Base-by-base conservation (phyloP, 2,113 vertebrate species). In the Sinocyclocheilus anshuiensis region DNA sequence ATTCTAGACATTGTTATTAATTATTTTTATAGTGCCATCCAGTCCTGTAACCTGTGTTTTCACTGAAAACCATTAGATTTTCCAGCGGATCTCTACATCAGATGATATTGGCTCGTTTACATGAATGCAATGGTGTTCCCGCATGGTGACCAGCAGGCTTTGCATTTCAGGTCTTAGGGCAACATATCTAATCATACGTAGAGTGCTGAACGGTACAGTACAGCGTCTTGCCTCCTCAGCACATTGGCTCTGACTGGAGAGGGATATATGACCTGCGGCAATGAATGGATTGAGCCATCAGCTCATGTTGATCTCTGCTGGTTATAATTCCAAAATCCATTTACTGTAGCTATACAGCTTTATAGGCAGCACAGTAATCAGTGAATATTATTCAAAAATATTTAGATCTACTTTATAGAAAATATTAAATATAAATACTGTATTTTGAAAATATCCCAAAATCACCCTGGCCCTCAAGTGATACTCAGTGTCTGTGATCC, bases 161-260 rank as follows among this genome's bases (percentile, higher is more conserved):
- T 77, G 26, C 8, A 6, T 79, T 20, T 20, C 57, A 45, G 78
- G 57, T 42, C 36, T 42, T 45, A 45, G 9, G 29, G 77, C 53
- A 59, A 33, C 50, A n/a, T 59, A 63, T 39, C 33, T 20, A 45
- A 39, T 79, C 55, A 79, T 24, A 15, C 11, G 7, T 22, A 36
- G 77, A 61, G 77, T 4, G 4, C 53, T 36, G 76, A 33, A 16
- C 3, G 22, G 33, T 80, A 16, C 55, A 8, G 77, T 79, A 16
- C 36, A 42, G 33, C n/a, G 7, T 45, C 69, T 42, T 76, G 77
- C 69, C 67, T 81, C 57, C 36, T 87, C 77, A 87, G 83, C 86
- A 57, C 33, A 57, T 67, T 79, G 16, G 24, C 53, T 39, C 18
- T 24, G 63, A 48, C 75, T 39, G 15, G 6, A 76, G 78, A 67